These are phyloP conservation scores for Romanomermis culicivorax DNA, from an alignment of 2,888 invertebrate genomes.

Conservation along the genomic window DNA sequence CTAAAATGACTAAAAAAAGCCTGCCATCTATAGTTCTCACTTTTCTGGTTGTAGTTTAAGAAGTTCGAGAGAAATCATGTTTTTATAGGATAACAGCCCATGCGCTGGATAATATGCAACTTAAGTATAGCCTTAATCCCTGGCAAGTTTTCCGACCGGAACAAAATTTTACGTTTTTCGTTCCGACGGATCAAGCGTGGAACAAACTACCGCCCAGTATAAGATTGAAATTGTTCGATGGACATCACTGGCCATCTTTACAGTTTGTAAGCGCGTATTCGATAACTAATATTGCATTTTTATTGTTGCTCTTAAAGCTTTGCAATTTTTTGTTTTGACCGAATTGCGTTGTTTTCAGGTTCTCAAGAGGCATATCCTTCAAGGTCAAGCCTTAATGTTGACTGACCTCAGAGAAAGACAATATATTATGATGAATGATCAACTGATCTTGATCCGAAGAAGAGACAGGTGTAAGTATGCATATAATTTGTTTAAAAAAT, in stretches of 20 bases:
- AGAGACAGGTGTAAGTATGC: slow-evolving; percentile 24
- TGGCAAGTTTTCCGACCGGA: slow-evolving; percentile 28
- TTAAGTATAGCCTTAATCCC: slow-evolving; percentile 25
- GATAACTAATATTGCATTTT: no score
- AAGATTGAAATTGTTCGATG: slow-evolving; percentile 22
- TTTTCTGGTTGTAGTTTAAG: no score
- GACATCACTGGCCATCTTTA: slow-evolving; percentile 24
- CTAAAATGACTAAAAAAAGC: no score
- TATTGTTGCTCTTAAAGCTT: background rate
- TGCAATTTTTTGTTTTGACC: no score
- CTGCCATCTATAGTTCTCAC: no score
- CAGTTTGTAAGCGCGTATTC: slow-evolving; percentile 18
- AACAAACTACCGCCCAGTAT: slow-evolving; percentile 38
- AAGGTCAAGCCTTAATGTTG: slow-evolving; percentile 40
- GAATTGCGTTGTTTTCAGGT: slow-evolving; percentile 50
- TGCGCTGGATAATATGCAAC: slow-evolving; percentile 23
- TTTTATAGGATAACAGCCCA: slow-evolving; percentile 19
- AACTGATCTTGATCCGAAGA: slow-evolving; percentile 24
- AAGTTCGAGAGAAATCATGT: no score
- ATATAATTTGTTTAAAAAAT: background rate
- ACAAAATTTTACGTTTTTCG: slow-evolving; percentile 61
- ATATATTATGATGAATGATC: slow-evolving; percentile 30
- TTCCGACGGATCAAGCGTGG: slow-evolving; percentile 76
- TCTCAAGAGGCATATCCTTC: slow-evolving; percentile 65
- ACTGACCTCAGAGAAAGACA: slow-evolving; percentile 16